Evolutionary conservation across 2,113 vertebrate species (phyloP).

Genomic region (Platysternon megacephalum): DNA sequence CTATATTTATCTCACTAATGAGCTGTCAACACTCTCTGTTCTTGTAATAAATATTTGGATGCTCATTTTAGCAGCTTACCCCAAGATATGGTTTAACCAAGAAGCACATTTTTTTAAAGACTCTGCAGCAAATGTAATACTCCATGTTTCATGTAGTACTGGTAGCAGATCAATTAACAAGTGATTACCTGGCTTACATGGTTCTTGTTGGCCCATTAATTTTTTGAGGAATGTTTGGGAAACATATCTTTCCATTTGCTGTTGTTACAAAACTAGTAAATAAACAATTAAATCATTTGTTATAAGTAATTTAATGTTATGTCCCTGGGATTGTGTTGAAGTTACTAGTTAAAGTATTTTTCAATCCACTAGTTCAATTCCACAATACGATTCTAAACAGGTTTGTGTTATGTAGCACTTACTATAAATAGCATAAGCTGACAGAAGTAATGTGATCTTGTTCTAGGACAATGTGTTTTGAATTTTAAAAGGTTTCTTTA

Average conservation of each 20-base stretch:
- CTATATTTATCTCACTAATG: constrained; percentile 72
- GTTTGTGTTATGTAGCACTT: not conserved
- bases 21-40: constrained; percentile 54
- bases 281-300: constrained; percentile 67
- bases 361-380: not conserved
- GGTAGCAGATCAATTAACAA: constrained; percentile 73
- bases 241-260: constrained; percentile 58
- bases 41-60: constrained; percentile 62
- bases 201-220: constrained; percentile 63
- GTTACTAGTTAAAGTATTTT: not conserved
- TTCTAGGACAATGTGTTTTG: not conserved
- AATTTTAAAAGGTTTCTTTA: not conserved
- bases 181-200: constrained; percentile 66
- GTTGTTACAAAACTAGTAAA: constrained; percentile 56
- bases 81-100: constrained; percentile 4
- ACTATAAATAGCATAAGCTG: not conserved
- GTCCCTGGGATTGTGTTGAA: constrained; percentile 19
- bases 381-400: not conserved
- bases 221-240: constrained; percentile 68
- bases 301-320: constrained; percentile 57
- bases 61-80: constrained; percentile 49
- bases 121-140: not conserved
- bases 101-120: constrained; percentile 42
- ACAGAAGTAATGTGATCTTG: not conserved
- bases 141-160: constrained; percentile 29